Evolutionary conservation across 2,797 vertebrate species (phyloP), one percentile per base, ranked within the genome.

Genomic region (Hoplostethus mediterraneus): DNA sequence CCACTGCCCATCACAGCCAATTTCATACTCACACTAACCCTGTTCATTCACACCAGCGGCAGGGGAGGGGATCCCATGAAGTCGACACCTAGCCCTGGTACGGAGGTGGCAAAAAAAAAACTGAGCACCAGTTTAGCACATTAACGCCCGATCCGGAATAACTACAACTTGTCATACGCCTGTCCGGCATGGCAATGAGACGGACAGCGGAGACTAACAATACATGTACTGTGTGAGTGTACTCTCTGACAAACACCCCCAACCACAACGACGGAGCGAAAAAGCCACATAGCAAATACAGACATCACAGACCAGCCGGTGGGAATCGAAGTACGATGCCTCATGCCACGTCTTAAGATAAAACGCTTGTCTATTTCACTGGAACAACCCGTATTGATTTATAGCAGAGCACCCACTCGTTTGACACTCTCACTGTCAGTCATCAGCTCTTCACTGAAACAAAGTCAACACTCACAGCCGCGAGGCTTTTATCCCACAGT

Each of bases 391-490:
- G 21, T 53, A 53, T 6, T 71, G 59, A 68, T 64, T 71, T 16
- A 38, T 40, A 2, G 45, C 52, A 31, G 44, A 33, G 30, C 2
- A 9, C 14, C 6, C 16, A 6, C 48, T 65, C 66, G 67, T 77
- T 65, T 83, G 51, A 80, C 48, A 48, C 60, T 56, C 40, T 63
- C 49, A 36, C 73, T 63, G 78, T 84, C 79, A 83, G 67, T 75
- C 70, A 56, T 49, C 67, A 38, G 17, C 30, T 77, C 69, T 33
- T 60, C 16, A 21, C 51, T 56, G 66, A 69, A 63, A 66, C 63
- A 71, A 25, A 57, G 51, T 16, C 21, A 75, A 40, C 69, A 48
- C 16, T 44, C 53, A 63, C 69, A 78, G 81, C 81, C 78, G 75
- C 64, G 21, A 54, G 17, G 52, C 54, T 76, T 77, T 70, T 33